These are phyloP conservation scores for Sebastes steindachneri DNA, from an alignment of 2,797 vertebrate species.

Conservation along the genomic window DNA sequence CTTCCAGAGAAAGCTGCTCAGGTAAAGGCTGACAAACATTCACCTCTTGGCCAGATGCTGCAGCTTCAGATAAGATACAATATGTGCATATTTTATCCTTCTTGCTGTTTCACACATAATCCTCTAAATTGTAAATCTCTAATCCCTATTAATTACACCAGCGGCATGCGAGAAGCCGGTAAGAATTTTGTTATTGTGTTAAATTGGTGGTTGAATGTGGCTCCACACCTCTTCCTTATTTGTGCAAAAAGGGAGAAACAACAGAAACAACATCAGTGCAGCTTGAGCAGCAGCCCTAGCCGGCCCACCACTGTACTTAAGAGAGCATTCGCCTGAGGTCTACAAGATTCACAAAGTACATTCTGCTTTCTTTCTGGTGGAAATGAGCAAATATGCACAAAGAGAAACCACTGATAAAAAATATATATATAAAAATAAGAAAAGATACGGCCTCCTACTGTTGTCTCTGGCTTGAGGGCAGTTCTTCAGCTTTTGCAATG, in stretches of 20 bases:
- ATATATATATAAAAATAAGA: background rate
- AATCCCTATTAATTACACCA: background rate
- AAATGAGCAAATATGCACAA: slow-evolving; percentile 21
- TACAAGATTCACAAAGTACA: background rate
- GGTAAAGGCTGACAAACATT: background rate
- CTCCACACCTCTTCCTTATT: background rate
- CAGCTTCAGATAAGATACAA: background rate
- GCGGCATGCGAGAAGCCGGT: background rate
- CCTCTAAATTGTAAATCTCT: background rate
- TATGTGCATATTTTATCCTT: background rate
- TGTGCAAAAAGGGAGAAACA: background rate
- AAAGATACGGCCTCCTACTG: background rate
- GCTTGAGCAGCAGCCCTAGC: background rate
- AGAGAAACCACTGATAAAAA: background rate
- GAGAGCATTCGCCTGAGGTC: background rate
- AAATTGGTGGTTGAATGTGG: background rate
- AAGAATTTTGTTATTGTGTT: background rate
- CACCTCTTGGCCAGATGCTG: slow-evolving; percentile 1
- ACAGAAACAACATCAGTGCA: background rate
- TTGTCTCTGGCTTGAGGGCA: background rate
- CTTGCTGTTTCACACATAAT: background rate
- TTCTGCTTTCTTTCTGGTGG: background rate
- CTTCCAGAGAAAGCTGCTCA: background rate
- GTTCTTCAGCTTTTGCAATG: slow-evolving; percentile 9
- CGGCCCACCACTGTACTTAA: background rate